A percentile compares a stretch with the other conserved stretches of the same genome.
Conservation (phyloP, 2,888 invertebrate species). For the Melipona beecheii region DNA sequence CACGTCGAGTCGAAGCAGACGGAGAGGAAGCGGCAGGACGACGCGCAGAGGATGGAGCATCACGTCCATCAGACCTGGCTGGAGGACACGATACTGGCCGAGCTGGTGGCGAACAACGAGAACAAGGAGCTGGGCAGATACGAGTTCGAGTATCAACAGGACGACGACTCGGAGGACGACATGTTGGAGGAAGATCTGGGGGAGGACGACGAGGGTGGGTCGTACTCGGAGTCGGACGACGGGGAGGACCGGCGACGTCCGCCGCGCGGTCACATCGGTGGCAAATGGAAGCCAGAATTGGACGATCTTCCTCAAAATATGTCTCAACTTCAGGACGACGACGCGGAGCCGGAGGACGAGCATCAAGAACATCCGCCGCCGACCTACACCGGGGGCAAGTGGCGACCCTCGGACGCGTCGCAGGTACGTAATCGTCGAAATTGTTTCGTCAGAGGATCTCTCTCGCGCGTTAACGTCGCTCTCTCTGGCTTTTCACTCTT, state of each 20-base stretch:
- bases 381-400: slow-evolving; percentile 88
- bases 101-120: slow-evolving; percentile 72
- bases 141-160: slow-evolving; percentile 77
- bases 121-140: slow-evolving; percentile 74
- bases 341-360: slow-evolving; percentile 74
- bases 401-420: slow-evolving; percentile 85
- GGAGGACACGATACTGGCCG: slow-evolving; percentile 78
- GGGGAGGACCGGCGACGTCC: slow-evolving; percentile 85
- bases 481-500: too few relatives aligned
- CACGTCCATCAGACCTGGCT: slow-evolving; percentile 76
- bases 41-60: slow-evolving; percentile 69
- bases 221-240: slow-evolving; percentile 86
- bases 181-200: slow-evolving; percentile 81
- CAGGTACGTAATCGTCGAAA: slow-evolving; percentile 56
- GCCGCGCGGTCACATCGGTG: slow-evolving; percentile 87
- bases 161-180: slow-evolving; percentile 79
- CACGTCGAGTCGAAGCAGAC: slow-evolving; percentile 55
- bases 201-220: slow-evolving; percentile 87
- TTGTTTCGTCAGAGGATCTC: background rate
- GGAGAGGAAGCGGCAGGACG: slow-evolving; percentile 75
- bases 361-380: slow-evolving; percentile 83
- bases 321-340: slow-evolving; percentile 82
- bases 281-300: slow-evolving; percentile 90
- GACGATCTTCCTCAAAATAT: slow-evolving; percentile 74
- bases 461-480: too few relatives aligned